These are phyloP conservation scores for Volucella inflata DNA, from an alignment of 2,888 invertebrate genomes.

Conservation along the genomic window DNA sequence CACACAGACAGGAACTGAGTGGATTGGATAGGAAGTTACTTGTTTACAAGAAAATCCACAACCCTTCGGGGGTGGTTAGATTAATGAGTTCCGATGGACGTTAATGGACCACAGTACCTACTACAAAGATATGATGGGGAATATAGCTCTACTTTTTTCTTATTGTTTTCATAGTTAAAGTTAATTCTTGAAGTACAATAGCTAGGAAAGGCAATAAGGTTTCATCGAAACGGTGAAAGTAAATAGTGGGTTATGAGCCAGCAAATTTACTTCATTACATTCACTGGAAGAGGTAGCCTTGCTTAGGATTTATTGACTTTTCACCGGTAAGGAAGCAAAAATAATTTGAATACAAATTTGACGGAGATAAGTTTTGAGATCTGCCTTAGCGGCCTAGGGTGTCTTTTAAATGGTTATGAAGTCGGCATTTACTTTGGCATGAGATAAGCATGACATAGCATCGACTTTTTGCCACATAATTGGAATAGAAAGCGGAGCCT, in stretches of 20 bases:
- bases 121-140: constrained; percentile 37
- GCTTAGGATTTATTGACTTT: too few relatives aligned
- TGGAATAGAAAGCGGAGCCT: too few relatives aligned
- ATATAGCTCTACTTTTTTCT: constrained; percentile 24
- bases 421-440: too few relatives aligned
- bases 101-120: constrained; percentile 69
- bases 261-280: constrained; percentile 55
- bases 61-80: constrained; percentile 63
- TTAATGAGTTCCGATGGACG: constrained; percentile 75
- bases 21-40: constrained; percentile 58
- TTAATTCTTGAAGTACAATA: constrained; percentile 15
- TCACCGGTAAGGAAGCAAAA: too few relatives aligned
- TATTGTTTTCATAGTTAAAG: not conserved
- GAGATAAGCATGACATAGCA: too few relatives aligned
- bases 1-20: constrained; percentile 18
- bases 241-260: constrained; percentile 30
- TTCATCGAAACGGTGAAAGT: constrained; percentile 6
- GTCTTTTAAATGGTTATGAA: too few relatives aligned
- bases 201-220: constrained; percentile 43
- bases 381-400: too few relatives aligned
- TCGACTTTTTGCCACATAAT: too few relatives aligned
- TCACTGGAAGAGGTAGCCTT: not conserved
- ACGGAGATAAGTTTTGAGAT: too few relatives aligned
- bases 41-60: constrained; percentile 65
- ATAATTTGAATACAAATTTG: too few relatives aligned